phyloP scores from a whole-genome alignment of 1,140 invertebrate species.

The Diorhabda sublineata region DNA sequence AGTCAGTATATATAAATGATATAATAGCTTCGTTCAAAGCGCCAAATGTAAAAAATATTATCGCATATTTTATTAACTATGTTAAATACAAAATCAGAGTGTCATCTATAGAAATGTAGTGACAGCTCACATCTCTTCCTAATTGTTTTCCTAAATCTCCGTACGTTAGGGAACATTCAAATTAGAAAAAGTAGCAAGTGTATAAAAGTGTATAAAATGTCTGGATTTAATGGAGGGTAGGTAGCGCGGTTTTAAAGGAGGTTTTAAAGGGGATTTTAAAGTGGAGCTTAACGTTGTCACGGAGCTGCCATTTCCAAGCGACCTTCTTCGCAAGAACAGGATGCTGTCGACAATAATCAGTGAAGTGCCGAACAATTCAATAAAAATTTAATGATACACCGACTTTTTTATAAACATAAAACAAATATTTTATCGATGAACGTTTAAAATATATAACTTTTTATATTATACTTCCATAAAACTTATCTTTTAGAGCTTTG shows the following conservation, averaged over 20 bases:
- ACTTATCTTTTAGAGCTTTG: no score
- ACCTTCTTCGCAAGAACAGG: constrained; percentile 3
- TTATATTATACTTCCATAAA: no score
- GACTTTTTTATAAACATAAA: no score
- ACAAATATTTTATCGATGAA: no score
- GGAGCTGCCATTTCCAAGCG: constrained; percentile 8
- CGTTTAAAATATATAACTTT: no score
- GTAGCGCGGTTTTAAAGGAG: background rate
- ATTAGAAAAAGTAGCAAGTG: constrained; percentile 4
- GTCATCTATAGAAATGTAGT: background rate
- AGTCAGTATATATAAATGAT: no score
- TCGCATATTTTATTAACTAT: no score
- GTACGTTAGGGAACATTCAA: background rate
- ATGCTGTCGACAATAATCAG: background rate
- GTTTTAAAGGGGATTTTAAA: constrained; percentile 3
- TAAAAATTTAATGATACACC: no score
- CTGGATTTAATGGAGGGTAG: constrained; percentile 9
- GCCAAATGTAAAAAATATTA: no score
- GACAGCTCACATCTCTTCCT: background rate
- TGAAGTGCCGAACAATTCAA: no score
- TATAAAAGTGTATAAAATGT: constrained; percentile 10
- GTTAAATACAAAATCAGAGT: no score
- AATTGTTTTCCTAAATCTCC: background rate
- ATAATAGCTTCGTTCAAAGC: no score
- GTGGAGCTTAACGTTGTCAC: constrained; percentile 9